A percentile compares a stretch with the other conserved stretches of the same genome.
Evolutionary conservation across 2,888 invertebrate genomes (phyloP).

Genomic region (Hesperia comma): DNA sequence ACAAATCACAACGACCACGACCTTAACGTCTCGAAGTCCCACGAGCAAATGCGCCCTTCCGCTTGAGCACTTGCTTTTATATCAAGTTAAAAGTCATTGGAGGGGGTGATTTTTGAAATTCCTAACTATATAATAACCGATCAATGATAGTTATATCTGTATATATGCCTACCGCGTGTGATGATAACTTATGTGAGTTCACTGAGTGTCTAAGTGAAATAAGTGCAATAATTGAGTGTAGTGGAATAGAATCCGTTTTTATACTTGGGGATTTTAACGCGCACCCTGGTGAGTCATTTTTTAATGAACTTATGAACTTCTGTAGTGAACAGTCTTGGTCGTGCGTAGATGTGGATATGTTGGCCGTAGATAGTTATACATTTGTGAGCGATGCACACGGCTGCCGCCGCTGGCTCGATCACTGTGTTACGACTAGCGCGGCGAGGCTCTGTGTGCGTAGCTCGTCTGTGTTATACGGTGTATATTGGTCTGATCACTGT

Average conservation of each 20-base stretch:
- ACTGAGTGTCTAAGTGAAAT: constrained; percentile 34
- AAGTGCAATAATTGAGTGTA: constrained; percentile 25
- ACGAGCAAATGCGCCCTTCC: no score
- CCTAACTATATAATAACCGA: not conserved
- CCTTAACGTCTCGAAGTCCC: no score
- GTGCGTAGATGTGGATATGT: constrained; percentile 20
- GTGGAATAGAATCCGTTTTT: constrained; percentile 21
- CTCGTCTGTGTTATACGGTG: not conserved
- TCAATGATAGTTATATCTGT: constrained; percentile 3
- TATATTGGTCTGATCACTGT: constrained; percentile 23
- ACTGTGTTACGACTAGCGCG: constrained; percentile 8
- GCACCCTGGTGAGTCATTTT: constrained; percentile 27
- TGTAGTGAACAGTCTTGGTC: constrained; percentile 31
- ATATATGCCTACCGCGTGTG: constrained; percentile 8
- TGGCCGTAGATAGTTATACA: not conserved
- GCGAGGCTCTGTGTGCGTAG: not conserved
- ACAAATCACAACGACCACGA: no score
- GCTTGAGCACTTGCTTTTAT: no score
- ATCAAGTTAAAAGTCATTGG: no score
- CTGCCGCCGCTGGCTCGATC: constrained; percentile 9
- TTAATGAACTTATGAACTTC: constrained; percentile 23
- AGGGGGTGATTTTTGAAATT: no score
- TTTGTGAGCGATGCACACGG: constrained; percentile 13
- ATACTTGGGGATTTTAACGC: constrained; percentile 21
- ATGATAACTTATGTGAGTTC: constrained; percentile 19